Evolutionary conservation across 2,113 vertebrate species (phyloP).

Genomic region (Casuarius casuarius): DNA sequence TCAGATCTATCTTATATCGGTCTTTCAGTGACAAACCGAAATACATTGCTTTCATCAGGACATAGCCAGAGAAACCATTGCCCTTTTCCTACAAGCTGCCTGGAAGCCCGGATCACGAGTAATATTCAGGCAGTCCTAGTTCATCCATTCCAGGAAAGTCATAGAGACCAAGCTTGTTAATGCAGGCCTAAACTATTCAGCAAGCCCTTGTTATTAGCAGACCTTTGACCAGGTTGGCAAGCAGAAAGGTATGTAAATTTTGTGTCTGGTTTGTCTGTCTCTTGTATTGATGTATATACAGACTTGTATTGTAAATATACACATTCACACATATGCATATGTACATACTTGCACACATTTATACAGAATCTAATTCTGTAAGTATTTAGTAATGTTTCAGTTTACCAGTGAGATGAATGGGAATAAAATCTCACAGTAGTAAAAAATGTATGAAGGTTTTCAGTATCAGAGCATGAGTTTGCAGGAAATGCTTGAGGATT

Average conservation of each 20-base stretch:
- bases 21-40: neutral
- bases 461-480: neutral
- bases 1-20: neutral
- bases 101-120: neutral
- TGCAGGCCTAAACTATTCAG: neutral
- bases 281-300: neutral
- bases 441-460: neutral
- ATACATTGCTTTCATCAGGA: neutral
- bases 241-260: neutral
- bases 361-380: neutral
- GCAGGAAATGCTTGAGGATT: neutral
- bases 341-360: rapidly evolving
- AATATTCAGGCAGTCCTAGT: neutral
- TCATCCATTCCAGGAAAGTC: neutral
- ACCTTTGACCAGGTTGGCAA: neutral
- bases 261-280: neutral
- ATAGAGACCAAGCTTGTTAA: neutral
- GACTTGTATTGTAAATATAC: neutral
- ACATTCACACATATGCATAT: neutral
- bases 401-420: neutral
- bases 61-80: neutral
- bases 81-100: neutral
- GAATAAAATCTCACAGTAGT: neutral
- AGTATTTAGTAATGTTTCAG: neutral
- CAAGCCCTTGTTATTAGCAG: neutral